Evolutionary conservation across 1,140 invertebrate species (phyloP), one percentile per base, ranked within the genome.

Genomic region (Drosophila tani): DNA sequence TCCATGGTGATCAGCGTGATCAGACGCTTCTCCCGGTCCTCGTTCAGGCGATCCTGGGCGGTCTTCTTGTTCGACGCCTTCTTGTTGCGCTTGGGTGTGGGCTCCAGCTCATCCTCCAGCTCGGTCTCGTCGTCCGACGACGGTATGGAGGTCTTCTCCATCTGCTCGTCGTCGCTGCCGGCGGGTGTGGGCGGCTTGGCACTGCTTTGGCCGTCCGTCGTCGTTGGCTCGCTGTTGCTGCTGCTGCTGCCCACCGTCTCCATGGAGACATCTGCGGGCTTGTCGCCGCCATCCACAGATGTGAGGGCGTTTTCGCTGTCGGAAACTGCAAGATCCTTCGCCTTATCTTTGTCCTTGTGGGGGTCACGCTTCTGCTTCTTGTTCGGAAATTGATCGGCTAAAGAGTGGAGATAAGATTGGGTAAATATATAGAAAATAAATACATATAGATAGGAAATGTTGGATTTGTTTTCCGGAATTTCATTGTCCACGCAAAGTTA

Each of bases 1-100:
- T 92, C 91, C 88, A 92, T 92, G 35, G 83, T 92, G 14, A 79
- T 70, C 49, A 92, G 56, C 2, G 81, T 79, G 65, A 78, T 91
- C 1, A 91, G 57, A 3, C 87, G 86, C 45, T 85, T 83, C 11
- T 92, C 88, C 9, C 85, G 87, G 43, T 92, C 91, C 49, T 92
- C 91, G 8, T 80, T 77, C 0, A 82, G 32, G 17, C 91, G 87
- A 73, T 92, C 88, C 58, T 92, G 86, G 11, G 87, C 90, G 1
- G 91, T 81, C 70, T 92, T 92, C 47, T 92, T 92, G 38, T 81
- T 86, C 0, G 38, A 38, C 11, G 77, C 63, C 65, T 88, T 82
- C 29, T 81, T 92, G 53, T 83, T 88, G 15, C 86, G 86, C 40
- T 91, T 91, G 5, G 83, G 83, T 27, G 81, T 91, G 1, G 85